phyloP scores from a whole-genome alignment of 2,797 vertebrate genomes.

The Tamandua tetradactyla region DNA sequence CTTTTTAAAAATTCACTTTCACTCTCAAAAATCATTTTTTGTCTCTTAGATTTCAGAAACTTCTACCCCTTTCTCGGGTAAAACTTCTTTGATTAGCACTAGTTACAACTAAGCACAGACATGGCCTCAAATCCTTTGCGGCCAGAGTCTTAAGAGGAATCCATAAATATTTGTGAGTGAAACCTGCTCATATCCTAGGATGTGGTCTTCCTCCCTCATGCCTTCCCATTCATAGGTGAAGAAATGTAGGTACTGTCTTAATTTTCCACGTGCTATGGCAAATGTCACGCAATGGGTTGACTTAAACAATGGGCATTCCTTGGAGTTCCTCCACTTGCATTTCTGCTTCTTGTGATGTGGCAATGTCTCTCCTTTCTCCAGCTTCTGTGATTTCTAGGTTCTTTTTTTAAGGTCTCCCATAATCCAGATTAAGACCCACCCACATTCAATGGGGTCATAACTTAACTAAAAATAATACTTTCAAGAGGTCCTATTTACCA shows the following conservation, averaged over 20 bases:
- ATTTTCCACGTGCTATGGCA: no score
- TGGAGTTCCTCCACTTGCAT: no score
- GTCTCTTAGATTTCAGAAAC: neutral
- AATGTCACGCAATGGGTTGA: no score
- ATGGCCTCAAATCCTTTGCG: neutral
- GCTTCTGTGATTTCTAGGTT: no score
- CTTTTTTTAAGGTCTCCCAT: no score
- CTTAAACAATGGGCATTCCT: no score
- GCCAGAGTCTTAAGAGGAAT: neutral
- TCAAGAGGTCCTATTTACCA: no score
- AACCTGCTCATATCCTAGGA: neutral
- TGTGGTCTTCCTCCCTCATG: neutral
- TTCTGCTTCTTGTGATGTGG: no score
- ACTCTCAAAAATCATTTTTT: constrained; percentile 7
- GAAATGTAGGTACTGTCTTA: neutral
- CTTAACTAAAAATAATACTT: no score
- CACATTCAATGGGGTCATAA: no score
- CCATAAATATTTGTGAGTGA: neutral
- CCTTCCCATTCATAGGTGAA: neutral
- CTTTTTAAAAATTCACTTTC: neutral
- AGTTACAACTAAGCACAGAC: neutral
- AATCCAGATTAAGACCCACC: no score
- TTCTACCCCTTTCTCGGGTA: neutral
- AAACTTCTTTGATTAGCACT: neutral
- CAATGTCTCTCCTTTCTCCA: no score